Conservation (phyloP, 2,888 invertebrate species). For the Polylopha cassiicola region DNA sequence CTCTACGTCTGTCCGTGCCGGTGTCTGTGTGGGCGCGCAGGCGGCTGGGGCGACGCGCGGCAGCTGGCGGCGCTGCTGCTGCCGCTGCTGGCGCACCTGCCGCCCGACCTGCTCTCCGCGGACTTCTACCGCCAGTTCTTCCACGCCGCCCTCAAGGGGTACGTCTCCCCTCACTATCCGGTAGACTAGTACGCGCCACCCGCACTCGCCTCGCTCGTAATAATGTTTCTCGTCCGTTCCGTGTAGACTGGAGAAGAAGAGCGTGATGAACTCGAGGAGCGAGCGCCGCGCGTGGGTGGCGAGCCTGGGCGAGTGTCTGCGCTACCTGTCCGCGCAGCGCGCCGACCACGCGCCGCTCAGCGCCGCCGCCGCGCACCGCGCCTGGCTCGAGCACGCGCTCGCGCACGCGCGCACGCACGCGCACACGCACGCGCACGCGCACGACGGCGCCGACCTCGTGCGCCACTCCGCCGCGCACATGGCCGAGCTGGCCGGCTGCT, state of each 20-base stretch:
- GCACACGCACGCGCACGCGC: constrained; percentile 26
- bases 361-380: constrained; percentile 39
- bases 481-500: constrained; percentile 46
- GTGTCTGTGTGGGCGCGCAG: no score
- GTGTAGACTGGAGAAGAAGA: constrained; percentile 78
- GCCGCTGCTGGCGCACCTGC: constrained; percentile 85
- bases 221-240: constrained; percentile 23
- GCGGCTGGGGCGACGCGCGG: constrained; percentile 86
- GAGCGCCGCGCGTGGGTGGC: constrained; percentile 82
- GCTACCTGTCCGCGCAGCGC: constrained; percentile 43
- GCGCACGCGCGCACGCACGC: constrained; percentile 23
- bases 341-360: constrained; percentile 36
- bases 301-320: constrained; percentile 85
- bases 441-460: constrained; percentile 34
- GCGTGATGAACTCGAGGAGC: constrained; percentile 78
- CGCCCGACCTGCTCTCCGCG: constrained; percentile 65
- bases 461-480: constrained; percentile 41
- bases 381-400: constrained; percentile 44
- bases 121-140: constrained; percentile 83
- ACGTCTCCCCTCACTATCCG: constrained; percentile 30
- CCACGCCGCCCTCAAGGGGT: constrained; percentile 82
- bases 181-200: not conserved
- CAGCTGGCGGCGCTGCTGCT: constrained; percentile 85
- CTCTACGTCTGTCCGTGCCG: no score
- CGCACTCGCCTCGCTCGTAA: not conserved